phyloP scores from a whole-genome alignment of 2,113 vertebrate species.

The Caretta caretta region DNA sequence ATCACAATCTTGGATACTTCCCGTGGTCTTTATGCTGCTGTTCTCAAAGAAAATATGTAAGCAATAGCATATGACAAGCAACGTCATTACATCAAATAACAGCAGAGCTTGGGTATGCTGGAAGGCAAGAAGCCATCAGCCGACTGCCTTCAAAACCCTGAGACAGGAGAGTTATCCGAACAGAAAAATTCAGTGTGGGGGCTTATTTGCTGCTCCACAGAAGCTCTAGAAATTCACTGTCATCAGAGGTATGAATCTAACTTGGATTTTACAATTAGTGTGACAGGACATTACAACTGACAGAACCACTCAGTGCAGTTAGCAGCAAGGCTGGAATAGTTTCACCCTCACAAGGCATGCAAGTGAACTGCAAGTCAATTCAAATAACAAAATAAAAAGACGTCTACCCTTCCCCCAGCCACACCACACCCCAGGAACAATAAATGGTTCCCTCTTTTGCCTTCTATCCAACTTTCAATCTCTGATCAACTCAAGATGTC shows the following conservation, averaged over 20 bases:
- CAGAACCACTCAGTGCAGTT: not conserved
- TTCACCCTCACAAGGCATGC: not conserved
- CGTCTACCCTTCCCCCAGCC: not conserved
- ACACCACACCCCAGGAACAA: not conserved
- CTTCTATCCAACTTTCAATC: not conserved
- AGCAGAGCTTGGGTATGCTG: rapidly evolving
- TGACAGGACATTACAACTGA: not conserved
- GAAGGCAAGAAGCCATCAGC: not conserved
- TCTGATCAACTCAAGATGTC: not conserved
- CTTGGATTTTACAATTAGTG: not conserved
- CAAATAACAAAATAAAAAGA: conserved; percentile 36
- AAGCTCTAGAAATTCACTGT: not conserved
- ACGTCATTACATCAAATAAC: not conserved
- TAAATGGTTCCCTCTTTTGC: not conserved
- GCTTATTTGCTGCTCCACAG: not conserved
- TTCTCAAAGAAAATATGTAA: rapidly evolving
- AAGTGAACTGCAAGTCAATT: not conserved
- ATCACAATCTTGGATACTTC: conserved; percentile 5
- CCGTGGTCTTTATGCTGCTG: not conserved
- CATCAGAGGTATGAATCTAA: not conserved
- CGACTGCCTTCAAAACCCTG: not conserved
- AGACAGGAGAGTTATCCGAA: not conserved
- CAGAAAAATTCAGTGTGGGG: not conserved
- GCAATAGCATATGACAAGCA: not conserved
- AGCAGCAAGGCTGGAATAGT: not conserved